Evolutionary conservation across 2,797 vertebrate genomes (phyloP), one percentile per base, ranked within the genome.

Genomic region (Cuculus canorus): DNA sequence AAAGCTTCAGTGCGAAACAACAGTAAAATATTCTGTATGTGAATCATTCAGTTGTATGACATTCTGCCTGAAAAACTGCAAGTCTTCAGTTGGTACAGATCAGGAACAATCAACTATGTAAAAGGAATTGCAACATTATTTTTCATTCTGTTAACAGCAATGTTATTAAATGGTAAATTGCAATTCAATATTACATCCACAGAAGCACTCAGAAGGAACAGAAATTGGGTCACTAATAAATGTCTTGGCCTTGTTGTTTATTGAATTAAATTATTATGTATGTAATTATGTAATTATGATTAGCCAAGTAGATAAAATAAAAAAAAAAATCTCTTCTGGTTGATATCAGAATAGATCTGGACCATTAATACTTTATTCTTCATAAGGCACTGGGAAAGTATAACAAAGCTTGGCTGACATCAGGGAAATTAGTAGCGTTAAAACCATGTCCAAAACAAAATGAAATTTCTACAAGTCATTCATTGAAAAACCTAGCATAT

Each of bases 1-100:
- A 79, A 87, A 65, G n/a, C 25, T 89, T 80, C 59, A 63, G 5
- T 78, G 32, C 13, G 88, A 93, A 88, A 65, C 9, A 92, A 39
- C 12, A 28, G n/a, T 45, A 22, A 88, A 93, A 83, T 4, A 17
- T 48, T 80, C 18, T 54, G 10, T 73, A 71, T n/a, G 92, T 85
- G 91, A 76, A 60, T 91, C 0, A 81, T 68, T 61, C 33, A 39
- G 10, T 32, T 56, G 9, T 16, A 47, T 18, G 33, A 90, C 63
- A 82, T 81, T 72, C 28, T 82, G 50, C 92, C 45, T 90, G 32
- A 94, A 95, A 91, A 92, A 88, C 28, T 71, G 16, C 32, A 93
- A 13, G 32, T 14, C 10, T 90, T 82, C 48, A 41, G 24, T 95
- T 89, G n/a, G 18, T 66, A 66, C 2, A 47, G 17, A 93, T 86